Evolutionary conservation across 2,113 vertebrate species (phyloP).

Genomic region (Ctenomys sociabilis): DNA sequence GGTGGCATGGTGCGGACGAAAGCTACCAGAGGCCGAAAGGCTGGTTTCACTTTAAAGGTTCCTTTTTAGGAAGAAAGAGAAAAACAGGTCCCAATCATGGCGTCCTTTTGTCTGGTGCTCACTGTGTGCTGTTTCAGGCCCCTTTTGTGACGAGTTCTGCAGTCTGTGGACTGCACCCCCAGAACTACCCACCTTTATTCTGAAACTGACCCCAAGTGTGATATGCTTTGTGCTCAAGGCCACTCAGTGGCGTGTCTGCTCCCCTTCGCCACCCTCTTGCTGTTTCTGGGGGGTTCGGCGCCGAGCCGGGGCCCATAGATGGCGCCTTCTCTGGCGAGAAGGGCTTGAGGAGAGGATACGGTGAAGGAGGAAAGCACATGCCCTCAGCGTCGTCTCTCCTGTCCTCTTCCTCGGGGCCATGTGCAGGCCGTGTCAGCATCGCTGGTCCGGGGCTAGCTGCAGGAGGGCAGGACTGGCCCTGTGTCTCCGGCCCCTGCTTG

Average conservation of each 20-base stretch:
- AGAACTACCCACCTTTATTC: background rate
- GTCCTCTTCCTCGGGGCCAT: background rate
- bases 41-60: background rate
- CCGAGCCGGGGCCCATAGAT: background rate
- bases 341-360: background rate
- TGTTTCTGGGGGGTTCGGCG: background rate
- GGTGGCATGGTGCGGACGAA: background rate
- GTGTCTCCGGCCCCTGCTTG: background rate
- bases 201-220: background rate
- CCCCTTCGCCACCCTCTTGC: background rate
- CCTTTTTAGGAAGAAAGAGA: background rate
- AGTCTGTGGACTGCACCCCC: background rate
- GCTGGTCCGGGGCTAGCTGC: background rate
- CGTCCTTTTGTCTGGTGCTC: background rate
- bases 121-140: accelerated
- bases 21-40: background rate
- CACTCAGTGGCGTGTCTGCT: background rate
- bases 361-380: background rate
- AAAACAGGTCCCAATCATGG: background rate
- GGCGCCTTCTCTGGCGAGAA: background rate
- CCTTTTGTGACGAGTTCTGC: background rate
- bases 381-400: background rate
- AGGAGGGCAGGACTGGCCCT: background rate
- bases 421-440: background rate
- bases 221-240: background rate